These are phyloP conservation scores for Salticus scenicus DNA, from an alignment of 2,888 invertebrate genomes.

Conservation along the genomic window DNA sequence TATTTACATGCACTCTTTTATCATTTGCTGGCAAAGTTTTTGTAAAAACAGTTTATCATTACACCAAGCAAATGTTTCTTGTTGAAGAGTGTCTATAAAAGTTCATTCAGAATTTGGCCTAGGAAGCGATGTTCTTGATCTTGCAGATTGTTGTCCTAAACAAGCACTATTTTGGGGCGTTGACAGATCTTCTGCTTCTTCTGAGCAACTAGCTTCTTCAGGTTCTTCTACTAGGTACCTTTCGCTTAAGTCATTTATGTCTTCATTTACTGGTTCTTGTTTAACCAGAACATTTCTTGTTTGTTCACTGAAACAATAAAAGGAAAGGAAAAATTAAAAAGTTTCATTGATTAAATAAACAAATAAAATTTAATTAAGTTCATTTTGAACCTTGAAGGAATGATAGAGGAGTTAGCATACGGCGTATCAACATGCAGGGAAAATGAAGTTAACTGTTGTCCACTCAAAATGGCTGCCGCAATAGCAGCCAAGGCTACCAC, in stretches of 20 bases:
- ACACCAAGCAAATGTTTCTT: background rate
- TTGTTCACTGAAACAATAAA: conserved; percentile 53
- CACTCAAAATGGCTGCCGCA: too few relatives aligned
- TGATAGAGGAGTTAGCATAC: too few relatives aligned
- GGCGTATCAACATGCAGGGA: too few relatives aligned
- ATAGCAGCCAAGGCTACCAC: too few relatives aligned
- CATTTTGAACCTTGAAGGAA: too few relatives aligned
- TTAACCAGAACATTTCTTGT: conserved; percentile 50
- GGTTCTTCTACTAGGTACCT: conserved; percentile 59
- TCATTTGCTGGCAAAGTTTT: background rate
- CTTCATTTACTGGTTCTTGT: conserved; percentile 53
- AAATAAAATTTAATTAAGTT: too few relatives aligned
- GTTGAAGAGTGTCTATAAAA: background rate
- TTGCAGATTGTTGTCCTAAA: conserved; percentile 38
- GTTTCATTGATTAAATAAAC: background rate
- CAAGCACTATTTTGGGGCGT: conserved; percentile 55
- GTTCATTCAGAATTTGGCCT: conserved; percentile 62
- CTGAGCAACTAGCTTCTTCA: conserved; percentile 55
- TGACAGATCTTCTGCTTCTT: conserved; percentile 64
- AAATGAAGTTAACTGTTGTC: too few relatives aligned
- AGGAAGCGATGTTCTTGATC: conserved; percentile 44
- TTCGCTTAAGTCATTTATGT: conserved; percentile 40
- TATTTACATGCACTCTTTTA: background rate
- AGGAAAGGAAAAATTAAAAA: background rate
- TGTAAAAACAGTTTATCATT: background rate